Percentiles rank a stretch among this genome's conserved stretches.
Conservation (phyloP, 92 coral and sea anemone species). For the Heliopora coerulea region DNA sequence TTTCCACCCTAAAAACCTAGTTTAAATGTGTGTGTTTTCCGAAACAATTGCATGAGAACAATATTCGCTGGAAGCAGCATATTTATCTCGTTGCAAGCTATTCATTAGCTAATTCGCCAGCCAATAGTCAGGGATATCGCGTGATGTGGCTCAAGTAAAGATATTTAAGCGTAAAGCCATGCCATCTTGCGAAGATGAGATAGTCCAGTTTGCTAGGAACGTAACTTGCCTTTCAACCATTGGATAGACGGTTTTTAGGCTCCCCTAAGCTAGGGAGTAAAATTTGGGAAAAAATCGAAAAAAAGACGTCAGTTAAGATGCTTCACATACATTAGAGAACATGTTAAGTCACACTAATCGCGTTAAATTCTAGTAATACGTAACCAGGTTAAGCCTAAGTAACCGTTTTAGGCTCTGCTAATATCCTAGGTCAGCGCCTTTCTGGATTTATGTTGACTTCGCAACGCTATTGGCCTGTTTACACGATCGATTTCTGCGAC, state of each 20-base stretch:
- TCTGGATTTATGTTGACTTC: too few relatives aligned
- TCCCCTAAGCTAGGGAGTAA: conserved; percentile 99
- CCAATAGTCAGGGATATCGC: too few relatives aligned
- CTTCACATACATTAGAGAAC: conserved; percentile 2
- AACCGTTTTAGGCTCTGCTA: neutral
- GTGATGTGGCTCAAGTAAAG: neutral
- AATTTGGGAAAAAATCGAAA: conserved; percentile 86
- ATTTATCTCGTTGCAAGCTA: too few relatives aligned
- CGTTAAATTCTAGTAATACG: neutral
- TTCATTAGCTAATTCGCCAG: too few relatives aligned
- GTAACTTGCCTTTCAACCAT: conserved; percentile 98
- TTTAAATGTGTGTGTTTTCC: neutral
- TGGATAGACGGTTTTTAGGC: conserved; percentile 88
- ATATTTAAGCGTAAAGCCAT: neutral
- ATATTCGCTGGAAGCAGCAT: too few relatives aligned
- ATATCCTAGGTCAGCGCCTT: too few relatives aligned
- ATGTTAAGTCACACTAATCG: neutral
- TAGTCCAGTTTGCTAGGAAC: conserved; percentile 25
- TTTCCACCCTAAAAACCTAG: neutral
- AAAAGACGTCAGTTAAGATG: conserved; percentile 68
- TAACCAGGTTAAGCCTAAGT: neutral
- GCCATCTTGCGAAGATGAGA: conserved; percentile 4
- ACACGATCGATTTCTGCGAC: too few relatives aligned
- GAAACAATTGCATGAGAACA: too few relatives aligned
- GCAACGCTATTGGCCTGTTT: too few relatives aligned